Evolutionary conservation across 2,797 vertebrate species (phyloP).

Genomic region (Sebastes variabilis): DNA sequence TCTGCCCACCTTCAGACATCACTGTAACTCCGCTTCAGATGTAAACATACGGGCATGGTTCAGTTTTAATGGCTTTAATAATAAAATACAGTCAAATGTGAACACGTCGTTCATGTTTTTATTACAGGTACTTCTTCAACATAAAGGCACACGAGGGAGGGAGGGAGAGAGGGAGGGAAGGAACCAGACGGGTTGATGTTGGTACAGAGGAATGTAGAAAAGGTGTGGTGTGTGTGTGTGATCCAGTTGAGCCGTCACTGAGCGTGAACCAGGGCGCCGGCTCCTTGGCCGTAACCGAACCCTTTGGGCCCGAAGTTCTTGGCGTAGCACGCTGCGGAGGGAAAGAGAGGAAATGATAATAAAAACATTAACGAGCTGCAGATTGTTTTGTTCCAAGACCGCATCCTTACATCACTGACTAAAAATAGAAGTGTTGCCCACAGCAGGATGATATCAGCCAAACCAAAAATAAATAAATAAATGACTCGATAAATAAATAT

Average conservation of each 20-base stretch:
- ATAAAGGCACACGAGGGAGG: not conserved
- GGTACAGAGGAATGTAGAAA: not conserved
- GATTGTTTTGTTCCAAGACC: not conserved
- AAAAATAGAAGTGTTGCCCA: not conserved
- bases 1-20: conserved; percentile 79
- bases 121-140: conserved; percentile 28
- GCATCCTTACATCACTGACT: not conserved
- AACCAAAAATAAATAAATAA: too few relatives aligned
- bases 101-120: conserved; percentile 38
- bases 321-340: conserved; percentile 90
- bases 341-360: not conserved
- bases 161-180: not conserved
- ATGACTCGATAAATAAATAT: too few relatives aligned
- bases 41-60: conserved; percentile 85
- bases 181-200: not conserved
- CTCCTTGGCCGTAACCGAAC: conserved; percentile 95
- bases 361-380: not conserved
- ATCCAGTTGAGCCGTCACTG: conserved; percentile 76
- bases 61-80: conserved; percentile 87
- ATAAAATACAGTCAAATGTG: conserved; percentile 82
- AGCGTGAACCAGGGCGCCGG: conserved; percentile 93
- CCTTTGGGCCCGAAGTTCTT: conserved; percentile 99
- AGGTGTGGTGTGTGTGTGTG: not conserved
- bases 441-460: not conserved
- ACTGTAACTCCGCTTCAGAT: conserved; percentile 83